Percentiles rank a stretch among this genome's conserved stretches.
Evolutionary conservation across 2,888 invertebrate species (phyloP).

Genomic region (Argyra leucocephala): DNA sequence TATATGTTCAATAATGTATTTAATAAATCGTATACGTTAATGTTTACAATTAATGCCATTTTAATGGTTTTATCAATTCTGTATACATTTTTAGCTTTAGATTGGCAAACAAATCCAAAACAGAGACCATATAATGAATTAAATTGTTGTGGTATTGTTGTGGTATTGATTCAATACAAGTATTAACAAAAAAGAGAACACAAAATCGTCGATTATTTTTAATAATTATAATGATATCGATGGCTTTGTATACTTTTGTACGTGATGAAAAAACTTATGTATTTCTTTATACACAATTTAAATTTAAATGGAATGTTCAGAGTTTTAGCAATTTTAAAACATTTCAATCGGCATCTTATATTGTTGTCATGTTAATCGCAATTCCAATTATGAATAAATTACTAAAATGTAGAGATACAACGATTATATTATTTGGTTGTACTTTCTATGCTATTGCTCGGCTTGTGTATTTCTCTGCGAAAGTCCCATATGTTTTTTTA

Average conservation of each 20-base stretch:
- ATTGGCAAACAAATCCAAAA: constrained; percentile 60
- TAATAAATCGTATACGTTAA: constrained; percentile 56
- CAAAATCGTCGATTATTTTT: constrained; percentile 54
- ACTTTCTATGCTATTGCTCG: constrained; percentile 59
- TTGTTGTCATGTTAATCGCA: constrained; percentile 58
- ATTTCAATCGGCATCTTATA: constrained; percentile 61
- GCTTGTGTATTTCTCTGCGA: constrained; percentile 56
- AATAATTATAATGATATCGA: constrained; percentile 59
- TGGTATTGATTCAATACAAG: constrained; percentile 51
- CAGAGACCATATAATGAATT: constrained; percentile 53
- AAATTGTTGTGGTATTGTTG: constrained; percentile 51
- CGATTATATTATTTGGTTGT: constrained; percentile 64
- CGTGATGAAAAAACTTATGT: constrained; percentile 70
- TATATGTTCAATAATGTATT: constrained; percentile 39
- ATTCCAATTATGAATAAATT: constrained; percentile 63
- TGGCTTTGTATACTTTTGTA: constrained; percentile 74
- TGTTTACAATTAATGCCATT: constrained; percentile 62
- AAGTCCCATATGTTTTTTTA: constrained; percentile 54
- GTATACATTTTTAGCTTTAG: constrained; percentile 53
- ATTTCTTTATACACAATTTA: constrained; percentile 62
- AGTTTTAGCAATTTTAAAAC: constrained; percentile 65
- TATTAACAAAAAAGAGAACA: constrained; percentile 52
- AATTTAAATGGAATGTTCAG: constrained; percentile 61
- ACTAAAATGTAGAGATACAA: constrained; percentile 59
- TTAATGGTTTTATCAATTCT: constrained; percentile 54